Evolutionary conservation across 1,140 invertebrate genomes (phyloP).

Genomic region (Holotrichia oblita): DNA sequence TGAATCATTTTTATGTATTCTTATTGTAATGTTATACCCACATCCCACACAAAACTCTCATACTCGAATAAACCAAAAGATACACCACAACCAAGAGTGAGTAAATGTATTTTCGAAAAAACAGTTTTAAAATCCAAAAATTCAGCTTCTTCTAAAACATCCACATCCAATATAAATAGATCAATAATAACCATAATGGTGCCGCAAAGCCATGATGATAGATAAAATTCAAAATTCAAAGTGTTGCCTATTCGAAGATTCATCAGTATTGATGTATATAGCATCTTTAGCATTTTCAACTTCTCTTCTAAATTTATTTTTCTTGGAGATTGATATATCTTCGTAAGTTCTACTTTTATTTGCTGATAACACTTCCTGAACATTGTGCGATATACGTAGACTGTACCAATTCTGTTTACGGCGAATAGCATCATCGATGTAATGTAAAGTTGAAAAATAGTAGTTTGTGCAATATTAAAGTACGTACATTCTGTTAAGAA

Average conservation of each 20-base stretch:
- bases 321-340: not conserved
- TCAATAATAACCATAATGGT: not conserved
- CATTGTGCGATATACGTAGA: not conserved
- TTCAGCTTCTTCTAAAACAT: not conserved
- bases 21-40: no score
- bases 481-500: not conserved
- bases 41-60: no score
- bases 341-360: not conserved
- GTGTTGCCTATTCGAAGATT: not conserved
- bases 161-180: not conserved
- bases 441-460: not conserved
- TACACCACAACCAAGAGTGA: not conserved
- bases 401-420: not conserved
- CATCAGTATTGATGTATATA: not conserved
- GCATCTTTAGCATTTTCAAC: not conserved
- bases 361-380: not conserved
- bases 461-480: not conserved
- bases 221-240: not conserved
- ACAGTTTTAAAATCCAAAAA: not conserved
- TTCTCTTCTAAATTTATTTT: not conserved
- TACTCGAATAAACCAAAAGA: no score
- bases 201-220: not conserved
- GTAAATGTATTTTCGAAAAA: not conserved
- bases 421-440: not conserved
- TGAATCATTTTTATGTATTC: no score